These are phyloP conservation scores for Margarornis squamiger DNA, from an alignment of 2,797 vertebrate species.

Conservation along the genomic window DNA sequence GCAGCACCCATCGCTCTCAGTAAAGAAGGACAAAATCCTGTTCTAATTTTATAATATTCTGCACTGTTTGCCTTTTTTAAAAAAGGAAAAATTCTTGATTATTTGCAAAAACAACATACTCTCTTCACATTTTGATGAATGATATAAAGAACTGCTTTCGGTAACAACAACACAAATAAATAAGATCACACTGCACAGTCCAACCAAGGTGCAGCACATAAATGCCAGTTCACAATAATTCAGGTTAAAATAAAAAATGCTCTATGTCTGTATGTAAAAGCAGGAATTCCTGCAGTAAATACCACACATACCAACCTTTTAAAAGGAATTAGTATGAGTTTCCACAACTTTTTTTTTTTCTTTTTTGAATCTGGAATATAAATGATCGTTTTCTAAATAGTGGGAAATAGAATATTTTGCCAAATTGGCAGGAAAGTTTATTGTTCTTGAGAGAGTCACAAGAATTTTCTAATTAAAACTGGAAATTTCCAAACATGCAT, in stretches of 20 bases:
- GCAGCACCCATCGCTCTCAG: background rate
- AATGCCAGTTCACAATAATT: background rate
- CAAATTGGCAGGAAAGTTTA: background rate
- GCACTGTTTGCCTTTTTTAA: background rate
- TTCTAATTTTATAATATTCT: background rate
- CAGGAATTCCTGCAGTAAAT: constrained; percentile 21
- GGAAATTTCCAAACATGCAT: background rate
- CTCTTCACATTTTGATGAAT: background rate
- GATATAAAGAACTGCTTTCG: background rate
- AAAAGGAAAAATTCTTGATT: background rate
- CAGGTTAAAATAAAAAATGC: background rate
- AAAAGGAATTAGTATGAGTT: background rate
- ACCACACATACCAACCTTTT: background rate
- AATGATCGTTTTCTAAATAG: background rate
- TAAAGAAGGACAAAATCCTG: background rate
- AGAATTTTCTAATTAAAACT: background rate
- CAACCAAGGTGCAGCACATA: background rate
- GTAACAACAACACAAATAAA: background rate
- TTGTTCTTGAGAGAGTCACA: background rate
- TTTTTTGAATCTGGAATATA: background rate
- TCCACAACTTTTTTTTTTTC: background rate
- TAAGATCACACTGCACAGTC: background rate
- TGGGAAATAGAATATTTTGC: background rate
- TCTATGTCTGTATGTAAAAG: background rate
- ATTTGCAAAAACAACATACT: background rate